Conservation (phyloP, 2,797 vertebrate genomes). For the Melanotaenia maccullochi region DNA sequence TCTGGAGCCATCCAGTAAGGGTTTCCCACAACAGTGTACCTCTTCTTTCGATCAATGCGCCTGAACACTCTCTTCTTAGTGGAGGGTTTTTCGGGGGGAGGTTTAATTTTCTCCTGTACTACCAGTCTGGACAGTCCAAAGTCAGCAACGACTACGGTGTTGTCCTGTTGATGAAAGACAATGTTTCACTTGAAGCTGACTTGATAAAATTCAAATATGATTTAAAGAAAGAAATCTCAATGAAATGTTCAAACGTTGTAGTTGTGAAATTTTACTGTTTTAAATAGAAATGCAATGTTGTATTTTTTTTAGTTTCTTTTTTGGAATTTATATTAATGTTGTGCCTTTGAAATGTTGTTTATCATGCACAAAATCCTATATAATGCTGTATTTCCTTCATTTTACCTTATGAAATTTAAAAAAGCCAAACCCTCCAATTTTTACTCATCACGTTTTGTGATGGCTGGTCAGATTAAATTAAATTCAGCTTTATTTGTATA, state of each 20-base stretch:
- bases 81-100: slow-evolving; percentile 84
- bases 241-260: neutral
- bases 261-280: neutral
- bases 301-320: neutral
- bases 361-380: too few relatives aligned
- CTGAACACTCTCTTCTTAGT: slow-evolving; percentile 89
- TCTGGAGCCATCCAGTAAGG: slow-evolving; percentile 98
- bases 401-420: neutral
- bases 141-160: slow-evolving; percentile 94
- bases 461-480: neutral
- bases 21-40: slow-evolving; percentile 95
- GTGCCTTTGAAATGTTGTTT: too few relatives aligned
- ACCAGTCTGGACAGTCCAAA: slow-evolving; percentile 92
- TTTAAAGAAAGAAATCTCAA: neutral
- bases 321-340: neutral
- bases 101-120: slow-evolving; percentile 90
- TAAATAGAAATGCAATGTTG: neutral
- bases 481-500: neutral
- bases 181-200: neutral
- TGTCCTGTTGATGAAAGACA: slow-evolving; percentile 81
- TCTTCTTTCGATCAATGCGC: slow-evolving; percentile 90
- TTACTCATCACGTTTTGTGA: neutral
- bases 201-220: neutral
- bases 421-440: neutral
- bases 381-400: neutral